A percentile compares a stretch with the other conserved stretches of the same genome.
Conservation (phyloP, 2,888 invertebrate species). For the Spodoptera picta region DNA sequence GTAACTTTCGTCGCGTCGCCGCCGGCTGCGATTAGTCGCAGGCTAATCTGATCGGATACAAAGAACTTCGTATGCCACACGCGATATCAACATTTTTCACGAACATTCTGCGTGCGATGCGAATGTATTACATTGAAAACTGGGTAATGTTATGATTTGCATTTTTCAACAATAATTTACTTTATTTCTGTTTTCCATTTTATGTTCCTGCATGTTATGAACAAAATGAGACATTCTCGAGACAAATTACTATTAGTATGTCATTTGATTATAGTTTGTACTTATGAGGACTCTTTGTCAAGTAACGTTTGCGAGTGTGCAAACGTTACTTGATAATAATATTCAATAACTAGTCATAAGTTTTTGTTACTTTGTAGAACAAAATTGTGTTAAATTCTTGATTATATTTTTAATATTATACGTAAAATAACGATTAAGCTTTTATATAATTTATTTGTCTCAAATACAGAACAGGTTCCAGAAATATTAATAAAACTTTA, state of each 20-base stretch:
- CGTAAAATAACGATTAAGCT: no score
- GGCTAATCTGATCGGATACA: constrained; percentile 51
- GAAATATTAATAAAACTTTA: no score
- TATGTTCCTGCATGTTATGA: constrained; percentile 26
- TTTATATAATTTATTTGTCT: no score
- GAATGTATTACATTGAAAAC: constrained; percentile 46
- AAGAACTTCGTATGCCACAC: constrained; percentile 36
- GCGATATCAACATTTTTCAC: constrained; percentile 53
- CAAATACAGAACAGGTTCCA: no score
- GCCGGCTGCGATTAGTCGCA: constrained; percentile 68
- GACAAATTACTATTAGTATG: constrained; percentile 24
- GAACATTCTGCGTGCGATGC: constrained; percentile 44
- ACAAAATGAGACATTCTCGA: constrained; percentile 37
- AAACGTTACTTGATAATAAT: constrained; percentile 1
- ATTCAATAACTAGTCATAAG: not conserved
- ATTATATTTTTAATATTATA: no score
- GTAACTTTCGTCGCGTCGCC: constrained; percentile 57
- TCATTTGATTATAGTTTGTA: constrained; percentile 12
- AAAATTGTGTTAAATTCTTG: not conserved
- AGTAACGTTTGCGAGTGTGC: no score
- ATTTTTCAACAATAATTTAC: constrained; percentile 45
- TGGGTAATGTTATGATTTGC: constrained; percentile 39
- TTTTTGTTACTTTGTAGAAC: not conserved
- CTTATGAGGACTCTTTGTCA: constrained; percentile 4
- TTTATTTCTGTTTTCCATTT: constrained; percentile 30